A percentile compares a stretch with the other conserved stretches of the same genome.
Evolutionary conservation across 2,113 vertebrate genomes (phyloP).

Genomic region (Gobiocypris rarus): DNA sequence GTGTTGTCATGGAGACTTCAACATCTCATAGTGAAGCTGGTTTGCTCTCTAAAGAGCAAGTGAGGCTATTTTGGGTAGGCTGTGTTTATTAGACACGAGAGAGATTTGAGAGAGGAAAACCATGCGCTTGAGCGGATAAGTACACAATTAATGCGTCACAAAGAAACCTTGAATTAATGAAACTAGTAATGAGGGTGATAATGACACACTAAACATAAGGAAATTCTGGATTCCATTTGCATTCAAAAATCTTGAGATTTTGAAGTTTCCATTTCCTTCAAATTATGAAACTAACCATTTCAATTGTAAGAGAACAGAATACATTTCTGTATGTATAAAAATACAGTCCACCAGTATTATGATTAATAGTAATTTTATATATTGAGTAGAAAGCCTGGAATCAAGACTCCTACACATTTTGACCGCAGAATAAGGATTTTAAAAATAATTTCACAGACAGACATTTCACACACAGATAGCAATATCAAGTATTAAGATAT

Average conservation of each 20-base stretch:
- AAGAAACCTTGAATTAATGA: constrained; percentile 11
- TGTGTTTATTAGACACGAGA: constrained; percentile 61
- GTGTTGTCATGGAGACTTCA: constrained; percentile 76
- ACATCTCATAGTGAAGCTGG: constrained; percentile 66
- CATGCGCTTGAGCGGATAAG: background rate
- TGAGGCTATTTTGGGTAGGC: constrained; percentile 68
- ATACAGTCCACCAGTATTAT: background rate
- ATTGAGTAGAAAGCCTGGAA: background rate
- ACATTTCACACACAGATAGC: background rate
- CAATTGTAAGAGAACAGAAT: background rate
- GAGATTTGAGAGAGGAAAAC: constrained; percentile 47
- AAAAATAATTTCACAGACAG: background rate
- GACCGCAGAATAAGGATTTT: background rate
- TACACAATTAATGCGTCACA: constrained; percentile 10
- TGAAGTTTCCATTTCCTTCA: background rate
- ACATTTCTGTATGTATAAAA: background rate
- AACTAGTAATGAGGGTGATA: constrained; percentile 10
- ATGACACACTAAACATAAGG: background rate
- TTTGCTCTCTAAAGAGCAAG: constrained; percentile 64
- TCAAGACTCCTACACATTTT: background rate
- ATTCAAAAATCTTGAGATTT: background rate
- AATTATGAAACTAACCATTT: background rate
- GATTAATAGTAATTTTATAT: background rate
- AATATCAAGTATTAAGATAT: too few species aligned
- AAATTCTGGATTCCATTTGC: constrained; percentile 2